Percentiles rank a stretch among this genome's conserved stretches.
Conservation (phyloP, 2,888 invertebrate genomes). For the Leptothorax acervorum region DNA sequence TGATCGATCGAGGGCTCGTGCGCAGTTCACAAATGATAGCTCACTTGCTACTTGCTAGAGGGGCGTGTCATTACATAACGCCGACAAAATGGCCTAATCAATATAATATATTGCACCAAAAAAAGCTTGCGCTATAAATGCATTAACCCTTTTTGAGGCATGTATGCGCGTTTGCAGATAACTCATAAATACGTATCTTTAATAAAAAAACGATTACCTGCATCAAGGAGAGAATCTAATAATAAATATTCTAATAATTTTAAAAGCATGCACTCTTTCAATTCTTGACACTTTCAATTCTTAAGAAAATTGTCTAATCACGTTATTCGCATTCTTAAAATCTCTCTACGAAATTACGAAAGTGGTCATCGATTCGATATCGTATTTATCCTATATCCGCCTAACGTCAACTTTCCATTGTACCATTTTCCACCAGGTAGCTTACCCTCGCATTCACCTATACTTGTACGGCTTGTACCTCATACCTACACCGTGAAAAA, state of each 20-base stretch:
- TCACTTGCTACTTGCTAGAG: background rate
- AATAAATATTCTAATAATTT: background rate
- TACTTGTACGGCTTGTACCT: background rate
- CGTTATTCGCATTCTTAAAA: background rate
- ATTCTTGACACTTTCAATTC: background rate
- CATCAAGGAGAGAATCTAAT: background rate
- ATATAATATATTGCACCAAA: background rate
- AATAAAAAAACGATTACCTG: background rate
- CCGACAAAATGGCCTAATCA: conserved; percentile 53
- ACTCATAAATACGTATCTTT: background rate
- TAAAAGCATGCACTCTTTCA: background rate
- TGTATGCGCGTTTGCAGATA: background rate
- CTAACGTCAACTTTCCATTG: background rate
- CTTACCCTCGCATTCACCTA: conserved; percentile 1
- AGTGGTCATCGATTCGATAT: background rate
- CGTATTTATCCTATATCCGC: background rate
- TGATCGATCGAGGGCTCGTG: conserved; percentile 30
- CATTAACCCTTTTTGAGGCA: background rate
- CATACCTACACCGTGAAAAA: conserved; percentile 29
- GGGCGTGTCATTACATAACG: conserved; percentile 28
- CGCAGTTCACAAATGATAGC: conserved; percentile 9
- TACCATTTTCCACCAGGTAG: conserved; percentile 2
- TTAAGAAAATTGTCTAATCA: background rate
- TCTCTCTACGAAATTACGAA: background rate
- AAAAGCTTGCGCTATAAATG: background rate